These are phyloP conservation scores for Apodemus agrarius DNA, from an alignment of 2,797 vertebrate species.

Conservation along the genomic window DNA sequence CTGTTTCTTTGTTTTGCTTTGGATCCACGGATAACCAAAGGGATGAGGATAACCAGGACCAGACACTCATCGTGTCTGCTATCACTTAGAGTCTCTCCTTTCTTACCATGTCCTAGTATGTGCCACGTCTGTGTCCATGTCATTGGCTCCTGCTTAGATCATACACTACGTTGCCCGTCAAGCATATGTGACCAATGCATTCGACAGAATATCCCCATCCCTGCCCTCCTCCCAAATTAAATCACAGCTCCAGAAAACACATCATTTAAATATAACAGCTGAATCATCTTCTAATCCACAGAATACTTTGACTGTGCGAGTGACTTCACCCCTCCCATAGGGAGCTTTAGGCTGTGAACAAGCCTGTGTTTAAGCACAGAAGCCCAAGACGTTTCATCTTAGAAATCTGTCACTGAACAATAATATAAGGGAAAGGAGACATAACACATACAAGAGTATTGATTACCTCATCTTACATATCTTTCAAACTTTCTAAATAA, in stretches of 20 bases:
- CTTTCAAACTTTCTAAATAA: slow-evolving; percentile 30
- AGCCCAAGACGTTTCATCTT: neutral
- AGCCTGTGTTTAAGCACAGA: neutral
- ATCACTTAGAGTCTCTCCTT: neutral
- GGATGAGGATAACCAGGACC: neutral
- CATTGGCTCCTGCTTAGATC: neutral
- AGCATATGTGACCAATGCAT: neutral
- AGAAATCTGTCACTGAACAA: slow-evolving; percentile 10
- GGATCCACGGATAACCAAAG: neutral
- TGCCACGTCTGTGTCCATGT: neutral
- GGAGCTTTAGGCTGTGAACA: neutral
- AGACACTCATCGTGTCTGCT: accelerated
- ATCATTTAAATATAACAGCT: neutral
- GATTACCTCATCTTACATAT: neutral
- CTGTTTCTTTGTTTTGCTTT: neutral
- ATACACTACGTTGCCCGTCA: neutral
- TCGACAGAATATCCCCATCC: too few relatives aligned
- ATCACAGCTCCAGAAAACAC: neutral
- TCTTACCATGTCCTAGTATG: neutral
- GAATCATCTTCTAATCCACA: neutral
- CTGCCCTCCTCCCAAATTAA: neutral
- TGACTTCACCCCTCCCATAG: neutral
- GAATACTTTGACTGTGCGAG: neutral
- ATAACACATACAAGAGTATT: neutral
- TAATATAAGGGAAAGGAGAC: neutral